Conservation (phyloP, 2,888 invertebrate genomes). For the Drosophila merina region DNA sequence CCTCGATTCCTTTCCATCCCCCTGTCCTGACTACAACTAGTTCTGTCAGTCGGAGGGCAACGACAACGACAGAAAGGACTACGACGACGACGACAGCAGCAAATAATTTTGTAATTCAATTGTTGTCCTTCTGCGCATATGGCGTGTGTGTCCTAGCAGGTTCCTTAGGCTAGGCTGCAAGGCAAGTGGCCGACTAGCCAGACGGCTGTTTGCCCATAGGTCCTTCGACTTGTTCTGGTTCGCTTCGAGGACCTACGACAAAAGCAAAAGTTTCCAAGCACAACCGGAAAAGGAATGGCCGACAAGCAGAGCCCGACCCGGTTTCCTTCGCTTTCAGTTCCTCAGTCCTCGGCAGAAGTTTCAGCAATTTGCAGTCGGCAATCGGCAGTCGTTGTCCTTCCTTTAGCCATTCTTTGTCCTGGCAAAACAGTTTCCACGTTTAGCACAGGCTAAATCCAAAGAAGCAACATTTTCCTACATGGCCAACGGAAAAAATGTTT, state of each 20-base stretch:
- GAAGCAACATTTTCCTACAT: slow-evolving; percentile 41
- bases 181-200: slow-evolving; percentile 47
- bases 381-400: slow-evolving; percentile 29
- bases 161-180: slow-evolving; percentile 37
- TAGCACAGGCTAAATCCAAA: slow-evolving; percentile 25
- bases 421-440: slow-evolving; percentile 46
- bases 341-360: slow-evolving; percentile 21
- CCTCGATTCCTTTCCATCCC: slow-evolving; percentile 7
- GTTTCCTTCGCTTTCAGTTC: slow-evolving; percentile 20
- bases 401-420: slow-evolving; percentile 20
- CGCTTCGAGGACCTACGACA: slow-evolving; percentile 74
- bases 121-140: slow-evolving; percentile 65
- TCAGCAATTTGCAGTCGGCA: slow-evolving; percentile 48
- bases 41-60: slow-evolving; percentile 50
- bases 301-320: slow-evolving; percentile 54
- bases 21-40: slow-evolving; percentile 46
- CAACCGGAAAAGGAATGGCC: slow-evolving; percentile 57
- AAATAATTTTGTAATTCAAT: slow-evolving; percentile 75
- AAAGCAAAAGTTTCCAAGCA: slow-evolving; percentile 60
- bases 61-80: slow-evolving; percentile 20
- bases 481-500: not conserved
- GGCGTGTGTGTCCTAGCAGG: slow-evolving; percentile 43
- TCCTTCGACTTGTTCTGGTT: slow-evolving; percentile 46
- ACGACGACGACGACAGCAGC: slow-evolving; percentile 32
- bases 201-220: slow-evolving; percentile 39